phyloP scores from a whole-genome alignment of 2,113 vertebrate genomes.

The Okapia johnstoni region DNA sequence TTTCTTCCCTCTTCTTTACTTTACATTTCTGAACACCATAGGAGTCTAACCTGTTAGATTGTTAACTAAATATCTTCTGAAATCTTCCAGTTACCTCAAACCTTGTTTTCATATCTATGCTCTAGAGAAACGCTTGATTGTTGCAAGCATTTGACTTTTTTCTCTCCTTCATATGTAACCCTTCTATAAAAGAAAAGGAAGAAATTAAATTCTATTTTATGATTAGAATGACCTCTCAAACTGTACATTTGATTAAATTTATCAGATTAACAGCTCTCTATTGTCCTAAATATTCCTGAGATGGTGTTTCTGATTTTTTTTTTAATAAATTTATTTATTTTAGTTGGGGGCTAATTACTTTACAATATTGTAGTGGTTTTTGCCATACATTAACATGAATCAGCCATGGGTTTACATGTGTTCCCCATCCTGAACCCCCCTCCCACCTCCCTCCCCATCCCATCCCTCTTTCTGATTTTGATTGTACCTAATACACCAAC shows the following conservation, averaged over 20 bases:
- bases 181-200: background rate
- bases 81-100: background rate
- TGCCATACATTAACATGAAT: too few species aligned
- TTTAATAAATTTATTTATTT: too few species aligned
- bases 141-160: background rate
- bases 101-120: background rate
- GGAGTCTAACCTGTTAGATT: background rate
- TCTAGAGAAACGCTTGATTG: background rate
- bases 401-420: too few species aligned
- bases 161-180: background rate
- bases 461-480: background rate
- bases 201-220: background rate
- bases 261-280: background rate
- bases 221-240: background rate
- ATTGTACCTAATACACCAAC: background rate
- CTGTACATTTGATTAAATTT: background rate
- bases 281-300: background rate
- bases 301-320: background rate
- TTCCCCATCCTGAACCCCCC: too few species aligned
- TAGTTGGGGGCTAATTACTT: too few species aligned
- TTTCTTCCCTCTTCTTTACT: background rate
- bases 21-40: background rate
- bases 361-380: too few species aligned
- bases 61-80: background rate
- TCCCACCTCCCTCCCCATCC: too few species aligned